Percentiles rank a stretch among this genome's conserved stretches.
phyloP scores from a whole-genome alignment of 2,113 vertebrate species.

The Hoplias malabaricus region DNA sequence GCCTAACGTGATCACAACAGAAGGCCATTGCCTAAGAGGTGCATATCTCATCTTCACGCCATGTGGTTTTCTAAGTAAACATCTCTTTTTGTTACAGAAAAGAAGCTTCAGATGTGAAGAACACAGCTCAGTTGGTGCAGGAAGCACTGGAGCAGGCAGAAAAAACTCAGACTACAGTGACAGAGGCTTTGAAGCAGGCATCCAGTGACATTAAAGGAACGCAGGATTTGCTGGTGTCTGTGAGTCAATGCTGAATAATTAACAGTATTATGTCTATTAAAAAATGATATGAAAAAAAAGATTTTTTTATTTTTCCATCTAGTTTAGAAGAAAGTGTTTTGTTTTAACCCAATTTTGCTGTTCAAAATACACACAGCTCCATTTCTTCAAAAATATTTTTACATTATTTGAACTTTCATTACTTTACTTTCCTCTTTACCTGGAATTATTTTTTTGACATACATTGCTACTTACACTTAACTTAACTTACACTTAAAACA shows the following conservation, averaged over 20 bases:
- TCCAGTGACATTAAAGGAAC: slow-evolving; percentile 86
- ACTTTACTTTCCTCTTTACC: too few species aligned
- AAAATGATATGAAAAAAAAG: too few species aligned
- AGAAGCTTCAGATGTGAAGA: slow-evolving; percentile 82
- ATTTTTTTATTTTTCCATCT: too few species aligned
- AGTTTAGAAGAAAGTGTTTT: too few species aligned
- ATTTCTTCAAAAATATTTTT: too few species aligned
- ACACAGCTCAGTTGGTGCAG: slow-evolving; percentile 84
- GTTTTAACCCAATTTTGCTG: too few species aligned
- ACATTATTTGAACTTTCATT: too few species aligned
- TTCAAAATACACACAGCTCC: too few species aligned
- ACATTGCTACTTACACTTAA: too few species aligned
- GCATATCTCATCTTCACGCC: not conserved
- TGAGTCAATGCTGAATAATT: slow-evolving; percentile 63
- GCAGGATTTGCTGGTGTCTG: slow-evolving; percentile 84
- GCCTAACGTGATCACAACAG: not conserved
- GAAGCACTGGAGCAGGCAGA: slow-evolving; percentile 87
- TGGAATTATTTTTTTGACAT: too few species aligned
- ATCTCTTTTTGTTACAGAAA: slow-evolving; percentile 71
- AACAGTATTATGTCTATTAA: not conserved
- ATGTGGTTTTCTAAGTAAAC: not conserved
- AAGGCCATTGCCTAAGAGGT: not conserved
- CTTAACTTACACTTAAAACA: too few species aligned
- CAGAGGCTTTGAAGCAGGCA: slow-evolving; percentile 87
- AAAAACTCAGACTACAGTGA: slow-evolving; percentile 83